Conservation (phyloP, 2,797 vertebrate genomes). For the Gallinago nigripennis region DNA sequence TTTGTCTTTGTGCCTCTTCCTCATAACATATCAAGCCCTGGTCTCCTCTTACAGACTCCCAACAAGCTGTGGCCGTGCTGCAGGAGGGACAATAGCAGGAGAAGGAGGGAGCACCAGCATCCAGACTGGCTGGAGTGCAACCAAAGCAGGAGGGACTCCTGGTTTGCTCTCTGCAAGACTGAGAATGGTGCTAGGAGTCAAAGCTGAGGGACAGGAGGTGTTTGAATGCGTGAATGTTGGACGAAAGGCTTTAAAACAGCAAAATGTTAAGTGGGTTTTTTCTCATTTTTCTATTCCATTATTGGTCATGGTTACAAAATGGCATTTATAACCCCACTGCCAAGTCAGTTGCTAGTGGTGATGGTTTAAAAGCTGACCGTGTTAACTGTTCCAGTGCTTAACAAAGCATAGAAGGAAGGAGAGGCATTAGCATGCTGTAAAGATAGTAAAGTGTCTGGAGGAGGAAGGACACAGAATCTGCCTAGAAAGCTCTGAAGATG, state of each 20-base stretch:
- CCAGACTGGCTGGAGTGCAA: not conserved
- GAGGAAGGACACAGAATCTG: not conserved
- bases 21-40: rapidly evolving
- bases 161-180: not conserved
- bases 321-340: not conserved
- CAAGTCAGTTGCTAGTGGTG: not conserved
- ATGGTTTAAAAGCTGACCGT: not conserved
- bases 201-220: not conserved
- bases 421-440: not conserved
- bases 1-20: not conserved
- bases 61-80: rapidly evolving
- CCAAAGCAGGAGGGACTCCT: not conserved
- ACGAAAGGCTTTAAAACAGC: not conserved
- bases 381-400: not conserved
- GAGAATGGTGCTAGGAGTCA: not conserved
- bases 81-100: not conserved
- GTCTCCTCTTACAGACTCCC: not conserved
- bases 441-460: not conserved
- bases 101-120: not conserved
- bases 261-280: not conserved
- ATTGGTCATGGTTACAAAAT: not conserved
- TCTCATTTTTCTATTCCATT: not conserved
- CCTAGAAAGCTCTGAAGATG: not conserved
- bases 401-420: not conserved
- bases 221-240: not conserved